Evolutionary conservation across 2,113 vertebrate species (phyloP), one percentile per base, ranked within the genome.

Genomic region (Nothoprocta perdicaria): DNA sequence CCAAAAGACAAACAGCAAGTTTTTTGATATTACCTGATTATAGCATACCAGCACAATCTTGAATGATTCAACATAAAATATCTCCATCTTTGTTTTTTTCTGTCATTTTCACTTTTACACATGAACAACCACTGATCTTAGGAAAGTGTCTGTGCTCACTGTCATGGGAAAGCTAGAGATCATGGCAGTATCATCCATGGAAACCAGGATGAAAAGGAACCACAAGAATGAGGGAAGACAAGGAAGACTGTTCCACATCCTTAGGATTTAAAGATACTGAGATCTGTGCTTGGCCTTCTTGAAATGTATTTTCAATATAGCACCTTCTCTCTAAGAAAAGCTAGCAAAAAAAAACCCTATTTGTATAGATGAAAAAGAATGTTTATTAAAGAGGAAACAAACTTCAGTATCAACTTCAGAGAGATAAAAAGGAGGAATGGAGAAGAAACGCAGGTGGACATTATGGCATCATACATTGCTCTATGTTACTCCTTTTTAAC

Each of bases 201-300:
- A 71, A 96, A 73, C 29, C 82, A 90, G 45, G 72, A 96, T 94
- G 90, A 95, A 81, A 95, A 97, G 65, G 68, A 85, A 61, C 57
- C 96, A 50, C 81, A 94, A 33, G 16, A 0, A 18, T 88, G 84
- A 90, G 82, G 80, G 41, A 96, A 96, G 86, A 82, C 90, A 92
- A 93, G 19, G 48, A 93, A 19, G 48, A 18, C n/a, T 12, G 9
- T 7, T 82, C 55, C 33, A 0, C 1, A 26, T 48, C 14, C 57
- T 68, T 31, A 65, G 43, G 41, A 53, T 81, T 40, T 79, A 46
- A 75, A 72, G 35, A 4, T 21, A 52, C n/a, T 55, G 14, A 16
- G 6, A 17, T 22, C 45, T 41, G 35, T 76, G 16, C 7, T 72
- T 68, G 26, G 10, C 23, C 23, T 78, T 50, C 11, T 7, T 35